These are phyloP conservation scores for Ceratotherium simum DNA, from an alignment of 2,113 vertebrate species.

Conservation along the genomic window DNA sequence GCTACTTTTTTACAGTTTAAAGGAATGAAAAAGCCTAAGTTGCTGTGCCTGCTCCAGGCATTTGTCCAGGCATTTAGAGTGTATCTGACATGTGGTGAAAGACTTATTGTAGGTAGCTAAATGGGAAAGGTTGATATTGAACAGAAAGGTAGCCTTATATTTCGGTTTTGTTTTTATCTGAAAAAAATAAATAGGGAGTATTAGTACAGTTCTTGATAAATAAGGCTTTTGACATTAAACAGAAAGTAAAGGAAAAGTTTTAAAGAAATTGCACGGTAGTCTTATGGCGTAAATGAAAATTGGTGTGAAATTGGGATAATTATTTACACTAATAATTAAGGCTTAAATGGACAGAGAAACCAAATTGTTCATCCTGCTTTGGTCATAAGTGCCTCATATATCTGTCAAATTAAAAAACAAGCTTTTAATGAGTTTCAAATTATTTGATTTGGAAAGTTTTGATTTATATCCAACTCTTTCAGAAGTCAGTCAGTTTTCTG, in stretches of 20 bases:
- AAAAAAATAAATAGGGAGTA: neutral
- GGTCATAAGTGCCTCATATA: neutral
- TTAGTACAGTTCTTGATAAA: neutral
- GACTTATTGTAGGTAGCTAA: neutral
- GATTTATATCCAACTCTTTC: neutral
- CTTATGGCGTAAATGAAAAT: slow-evolving; percentile 29
- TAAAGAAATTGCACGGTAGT: neutral
- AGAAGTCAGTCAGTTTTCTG: slow-evolving; percentile 12
- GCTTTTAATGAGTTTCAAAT: slow-evolving; percentile 39
- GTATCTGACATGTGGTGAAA: slow-evolving; percentile 3
- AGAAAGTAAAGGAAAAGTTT: neutral
- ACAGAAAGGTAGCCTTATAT: neutral
- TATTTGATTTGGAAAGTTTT: slow-evolving; percentile 41
- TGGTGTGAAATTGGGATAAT: neutral
- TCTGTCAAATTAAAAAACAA: neutral
- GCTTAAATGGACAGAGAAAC: slow-evolving; percentile 19
- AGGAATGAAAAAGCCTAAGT: neutral
- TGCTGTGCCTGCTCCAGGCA: neutral
- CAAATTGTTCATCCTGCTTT: neutral
- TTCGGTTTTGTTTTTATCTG: slow-evolving; percentile 52
- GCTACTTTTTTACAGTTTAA: slow-evolving; percentile 52
- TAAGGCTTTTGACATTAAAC: slow-evolving; percentile 40
- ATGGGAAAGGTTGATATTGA: neutral
- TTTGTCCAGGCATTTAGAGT: slow-evolving; percentile 41
- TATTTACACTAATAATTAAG: slow-evolving; percentile 1